Evolutionary conservation across 2,888 invertebrate genomes (phyloP), one percentile per base, ranked within the genome.

Genomic region (Ornithoptera priamus): DNA sequence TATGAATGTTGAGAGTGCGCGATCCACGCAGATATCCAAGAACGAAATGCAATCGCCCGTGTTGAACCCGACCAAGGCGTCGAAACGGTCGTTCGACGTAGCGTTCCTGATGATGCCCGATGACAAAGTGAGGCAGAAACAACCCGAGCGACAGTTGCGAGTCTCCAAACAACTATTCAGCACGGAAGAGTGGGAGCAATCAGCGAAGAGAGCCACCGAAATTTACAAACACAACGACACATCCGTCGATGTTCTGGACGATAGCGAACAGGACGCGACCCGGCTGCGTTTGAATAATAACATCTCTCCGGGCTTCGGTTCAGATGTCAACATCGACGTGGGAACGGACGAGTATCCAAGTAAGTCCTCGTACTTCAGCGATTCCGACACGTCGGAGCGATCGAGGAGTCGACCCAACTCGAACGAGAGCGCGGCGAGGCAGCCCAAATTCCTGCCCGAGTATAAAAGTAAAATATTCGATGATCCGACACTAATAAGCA

Each of bases 91-190:
- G 0, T 98, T 98, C 82, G 97, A 98, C 84, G 97, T 98, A 15
- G 97, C 97, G 0, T 98, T 98, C 79, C 89, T 98, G 39, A 97
- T 97, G 94, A 95, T 97, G 85, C 97, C 97, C 1, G 97, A 97
- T 82, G 97, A 97, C 73, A 96, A 96, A 79, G 86, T 96, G 62
- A 95, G 95, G 67, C 94, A 95, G 62, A 94, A 95, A 76, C 94
- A 93, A 74, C 92, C 88, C 63, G 94, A 94, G 72, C 89, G 93
- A 74, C 94, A 92, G 80, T 85, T 93, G 50, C 82, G 94, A 79
- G 89, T 93, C 30, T 90, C 93, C 0, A 93, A 93, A 74, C 92
- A 93, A 75, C 80, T 93, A 59, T 92, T 93, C 68, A 86, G 87
- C 67, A 90, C 88, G 73, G 93, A 83, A 85, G 94, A 86, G 75